Conservation (phyloP, 2,797 vertebrate genomes). For the Salmo trutta region DNA sequence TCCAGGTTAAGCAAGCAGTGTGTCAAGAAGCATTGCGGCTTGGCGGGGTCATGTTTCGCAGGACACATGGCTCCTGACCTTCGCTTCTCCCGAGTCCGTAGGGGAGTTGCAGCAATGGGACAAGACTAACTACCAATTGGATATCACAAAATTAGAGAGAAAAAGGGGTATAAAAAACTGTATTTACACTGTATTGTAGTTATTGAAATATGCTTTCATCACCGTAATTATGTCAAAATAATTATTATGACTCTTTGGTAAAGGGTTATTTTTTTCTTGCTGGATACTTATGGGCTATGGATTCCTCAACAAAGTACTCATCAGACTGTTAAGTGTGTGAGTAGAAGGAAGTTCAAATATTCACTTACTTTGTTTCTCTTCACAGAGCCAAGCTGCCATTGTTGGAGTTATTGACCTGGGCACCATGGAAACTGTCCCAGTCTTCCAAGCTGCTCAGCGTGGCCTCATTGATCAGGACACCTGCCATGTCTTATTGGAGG, state of each 20-base stretch:
- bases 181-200: not conserved
- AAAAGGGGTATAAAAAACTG: too few species aligned
- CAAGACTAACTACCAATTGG: too few species aligned
- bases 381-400: conserved; percentile 80
- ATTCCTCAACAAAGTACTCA: not conserved
- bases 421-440: conserved; percentile 91
- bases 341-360: not conserved
- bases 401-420: conserved; percentile 94
- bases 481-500: conserved; percentile 84
- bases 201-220: not conserved
- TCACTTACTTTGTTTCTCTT: conserved; percentile 51
- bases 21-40: too few species aligned
- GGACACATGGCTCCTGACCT: too few species aligned
- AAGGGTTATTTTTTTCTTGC: not conserved
- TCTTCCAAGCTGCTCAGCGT: conserved; percentile 88
- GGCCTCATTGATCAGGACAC: conserved; percentile 97
- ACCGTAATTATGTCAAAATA: not conserved
- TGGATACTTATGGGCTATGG: not conserved
- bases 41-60: too few species aligned
- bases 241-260: not conserved
- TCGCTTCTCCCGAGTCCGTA: too few species aligned
- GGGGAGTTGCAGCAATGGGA: too few species aligned
- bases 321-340: not conserved
- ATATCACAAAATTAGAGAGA: too few species aligned
- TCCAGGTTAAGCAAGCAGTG: too few species aligned